Evolutionary conservation across 2,113 vertebrate genomes (phyloP), one percentile per base, ranked within the genome.

Genomic region (Donacobius atricapilla): DNA sequence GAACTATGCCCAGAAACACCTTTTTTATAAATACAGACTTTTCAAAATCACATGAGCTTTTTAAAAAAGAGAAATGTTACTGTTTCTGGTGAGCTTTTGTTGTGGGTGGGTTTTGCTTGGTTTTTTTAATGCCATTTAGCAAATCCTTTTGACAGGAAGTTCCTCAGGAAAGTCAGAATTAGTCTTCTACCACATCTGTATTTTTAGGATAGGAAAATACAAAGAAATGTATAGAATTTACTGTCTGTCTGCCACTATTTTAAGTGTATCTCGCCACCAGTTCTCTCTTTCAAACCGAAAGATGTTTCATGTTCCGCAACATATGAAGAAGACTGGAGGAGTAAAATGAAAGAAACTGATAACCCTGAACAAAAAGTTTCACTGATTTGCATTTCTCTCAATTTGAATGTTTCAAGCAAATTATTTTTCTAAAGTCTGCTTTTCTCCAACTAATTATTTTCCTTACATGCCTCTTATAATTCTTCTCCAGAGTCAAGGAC

Each of bases 261-360:
- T 42, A 81, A 83, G 47, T 27, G 8, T 45, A 39, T 56, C 47
- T 87, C 86, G 19, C 23, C 39, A 57, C 58, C 23, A 66, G 24
- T 69, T 79, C 10, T 69, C 14, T 63, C 83, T 83, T 57, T 68
- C 73, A 83, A 51, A 70, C 39, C 61, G n/a, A n/a, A n/a, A n/a
- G n/a, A n/a, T n/a, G n/a, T n/a, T n/a, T n/a, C n/a, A 28, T 18
- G 9, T 83, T 40, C 14, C 0, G 0, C 31, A 56, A 56, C 10
- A 51, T 13, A 83, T 37, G 15, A 77, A 80, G 51, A 93, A 57
- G 40, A 85, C 44, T 68, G 31, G n/a, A 85, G 19, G 11, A 82
- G 9, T 8, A 54, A 40, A 57, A 40, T 80, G 50, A 83, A 86
- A 89, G 7, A 80, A 66, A 48, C 15, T 42, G 40, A 83, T 64